These are phyloP conservation scores for Acanthochromis polyacanthus DNA, from an alignment of 2,113 vertebrate genomes.

Conservation along the genomic window DNA sequence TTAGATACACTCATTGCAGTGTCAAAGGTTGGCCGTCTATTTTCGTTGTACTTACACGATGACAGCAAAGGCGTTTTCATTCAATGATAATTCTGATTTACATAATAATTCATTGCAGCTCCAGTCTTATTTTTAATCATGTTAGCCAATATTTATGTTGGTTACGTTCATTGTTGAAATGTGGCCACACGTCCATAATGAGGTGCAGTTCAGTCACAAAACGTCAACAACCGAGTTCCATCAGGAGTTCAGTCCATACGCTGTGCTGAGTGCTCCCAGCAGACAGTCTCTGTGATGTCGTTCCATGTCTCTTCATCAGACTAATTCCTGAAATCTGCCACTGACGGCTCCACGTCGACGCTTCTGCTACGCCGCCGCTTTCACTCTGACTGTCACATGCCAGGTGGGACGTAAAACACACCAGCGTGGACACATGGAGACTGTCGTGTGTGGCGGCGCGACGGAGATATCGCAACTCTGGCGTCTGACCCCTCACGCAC, in stretches of 20 bases:
- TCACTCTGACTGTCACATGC: constrained; percentile 21
- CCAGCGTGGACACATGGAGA: constrained; percentile 37
- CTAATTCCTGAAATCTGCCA: background rate
- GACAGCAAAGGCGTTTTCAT: too few relatives aligned
- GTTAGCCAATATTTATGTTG: background rate
- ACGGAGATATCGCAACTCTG: constrained; percentile 62
- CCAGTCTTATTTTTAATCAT: background rate
- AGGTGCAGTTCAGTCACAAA: background rate
- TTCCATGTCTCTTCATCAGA: background rate
- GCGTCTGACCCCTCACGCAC: constrained; percentile 67
- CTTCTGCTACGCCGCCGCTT: background rate
- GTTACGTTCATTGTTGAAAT: background rate
- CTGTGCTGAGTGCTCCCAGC: constrained; percentile 11
- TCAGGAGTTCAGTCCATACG: background rate
- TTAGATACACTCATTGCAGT: too few relatives aligned
- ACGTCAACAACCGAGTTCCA: background rate
- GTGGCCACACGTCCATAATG: background rate
- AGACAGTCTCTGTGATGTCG: constrained; percentile 4
- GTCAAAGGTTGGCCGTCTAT: too few relatives aligned
- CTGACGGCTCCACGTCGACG: background rate
- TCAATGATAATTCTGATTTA: too few relatives aligned
- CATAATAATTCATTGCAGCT: background rate
- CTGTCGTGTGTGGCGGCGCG: constrained; percentile 34
- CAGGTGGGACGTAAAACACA: constrained; percentile 51
- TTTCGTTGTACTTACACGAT: too few relatives aligned